These are phyloP conservation scores for Ceratina australensis DNA, from an alignment of 1,140 invertebrate genomes.

Conservation along the genomic window DNA sequence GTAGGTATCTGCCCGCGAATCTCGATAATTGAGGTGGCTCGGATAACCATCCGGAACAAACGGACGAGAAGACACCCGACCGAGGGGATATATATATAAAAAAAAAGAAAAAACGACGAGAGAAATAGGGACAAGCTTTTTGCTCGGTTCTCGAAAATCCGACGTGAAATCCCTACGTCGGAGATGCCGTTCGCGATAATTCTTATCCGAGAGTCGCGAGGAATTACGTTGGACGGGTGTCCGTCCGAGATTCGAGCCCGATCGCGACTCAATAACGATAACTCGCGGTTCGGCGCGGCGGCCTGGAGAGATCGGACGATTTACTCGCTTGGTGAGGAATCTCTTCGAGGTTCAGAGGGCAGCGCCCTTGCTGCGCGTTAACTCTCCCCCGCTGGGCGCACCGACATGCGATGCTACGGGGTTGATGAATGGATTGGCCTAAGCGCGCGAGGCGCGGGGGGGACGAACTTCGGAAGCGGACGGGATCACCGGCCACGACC, in stretches of 20 bases:
- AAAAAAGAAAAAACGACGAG: neutral
- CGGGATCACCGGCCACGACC: conserved; percentile 25
- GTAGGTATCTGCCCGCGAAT: conserved; percentile 30
- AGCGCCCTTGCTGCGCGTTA: conserved; percentile 74
- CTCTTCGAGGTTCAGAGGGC: conserved; percentile 68
- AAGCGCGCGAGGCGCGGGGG: conserved; percentile 12
- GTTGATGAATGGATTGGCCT: conserved; percentile 70
- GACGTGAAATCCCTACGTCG: conserved; percentile 26
- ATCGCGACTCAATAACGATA: conserved; percentile 49
- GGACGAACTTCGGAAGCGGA: conserved; percentile 38
- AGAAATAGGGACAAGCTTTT: conserved; percentile 4
- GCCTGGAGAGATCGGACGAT: conserved; percentile 62
- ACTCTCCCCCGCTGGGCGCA: conserved; percentile 72
- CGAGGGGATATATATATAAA: no score
- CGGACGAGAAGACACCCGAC: no score
- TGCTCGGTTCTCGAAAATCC: conserved; percentile 20
- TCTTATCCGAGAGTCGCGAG: conserved; percentile 1
- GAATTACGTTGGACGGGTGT: conserved; percentile 9
- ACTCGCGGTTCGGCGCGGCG: conserved; percentile 40
- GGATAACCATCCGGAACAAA: neutral
- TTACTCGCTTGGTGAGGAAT: conserved; percentile 67
- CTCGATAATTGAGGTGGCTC: conserved; percentile 38
- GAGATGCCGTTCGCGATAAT: conserved; percentile 46
- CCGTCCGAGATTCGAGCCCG: conserved; percentile 24
- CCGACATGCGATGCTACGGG: conserved; percentile 66